Evolutionary conservation across 2,113 vertebrate genomes (phyloP).

Genomic region (Halcyon malimbica): DNA sequence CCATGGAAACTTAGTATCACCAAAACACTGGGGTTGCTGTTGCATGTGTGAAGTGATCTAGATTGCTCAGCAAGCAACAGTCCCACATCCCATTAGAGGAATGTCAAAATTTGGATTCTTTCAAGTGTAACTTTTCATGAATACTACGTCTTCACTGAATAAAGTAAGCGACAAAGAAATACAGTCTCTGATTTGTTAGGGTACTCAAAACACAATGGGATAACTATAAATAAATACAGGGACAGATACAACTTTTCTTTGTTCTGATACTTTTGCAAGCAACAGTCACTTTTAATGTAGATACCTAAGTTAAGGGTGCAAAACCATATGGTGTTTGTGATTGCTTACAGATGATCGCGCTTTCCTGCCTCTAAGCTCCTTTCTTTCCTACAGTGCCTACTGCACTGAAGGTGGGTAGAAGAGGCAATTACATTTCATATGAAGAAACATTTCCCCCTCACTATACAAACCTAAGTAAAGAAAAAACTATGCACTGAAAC

Average conservation of each 20-base stretch:
- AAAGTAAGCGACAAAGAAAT: background rate
- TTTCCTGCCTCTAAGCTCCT: background rate
- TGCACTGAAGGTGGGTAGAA: background rate
- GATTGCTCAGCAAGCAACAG: background rate
- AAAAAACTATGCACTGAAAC: background rate
- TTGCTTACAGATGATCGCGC: accelerated
- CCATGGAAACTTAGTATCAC: background rate
- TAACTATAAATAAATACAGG: background rate
- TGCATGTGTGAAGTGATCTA: background rate
- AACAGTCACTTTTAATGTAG: background rate
- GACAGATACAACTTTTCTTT: background rate
- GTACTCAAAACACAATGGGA: background rate
- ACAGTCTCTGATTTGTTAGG: background rate
- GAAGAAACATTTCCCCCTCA: background rate
- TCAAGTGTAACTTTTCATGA: background rate
- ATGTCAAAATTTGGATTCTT: background rate
- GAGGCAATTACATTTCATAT: background rate
- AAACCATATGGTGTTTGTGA: background rate
- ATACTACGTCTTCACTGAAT: background rate
- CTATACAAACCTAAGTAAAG: background rate
- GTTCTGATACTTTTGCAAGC: background rate
- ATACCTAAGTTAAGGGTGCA: background rate
- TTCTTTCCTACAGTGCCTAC: background rate
- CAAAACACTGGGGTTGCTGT: background rate
- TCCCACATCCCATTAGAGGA: background rate